Evolutionary conservation across 2,797 vertebrate genomes (phyloP).

Genomic region (Nannoperca obscura): DNA sequence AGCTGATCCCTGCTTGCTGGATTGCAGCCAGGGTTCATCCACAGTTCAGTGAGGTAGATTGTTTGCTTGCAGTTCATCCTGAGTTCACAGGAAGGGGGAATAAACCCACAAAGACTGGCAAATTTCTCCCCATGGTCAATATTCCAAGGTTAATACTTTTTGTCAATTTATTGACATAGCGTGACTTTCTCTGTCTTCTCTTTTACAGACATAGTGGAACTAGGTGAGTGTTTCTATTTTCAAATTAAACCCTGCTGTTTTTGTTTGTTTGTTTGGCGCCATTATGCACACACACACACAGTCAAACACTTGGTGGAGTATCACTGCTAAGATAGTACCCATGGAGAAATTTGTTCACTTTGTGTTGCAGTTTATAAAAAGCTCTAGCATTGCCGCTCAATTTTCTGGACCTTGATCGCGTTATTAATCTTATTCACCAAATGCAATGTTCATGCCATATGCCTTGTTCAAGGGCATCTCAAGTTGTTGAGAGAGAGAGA

Average conservation of each 20-base stretch:
- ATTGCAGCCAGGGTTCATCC: constrained; percentile 69
- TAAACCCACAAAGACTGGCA: constrained; percentile 66
- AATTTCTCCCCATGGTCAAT: constrained; percentile 77
- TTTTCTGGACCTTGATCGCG: constrained; percentile 10
- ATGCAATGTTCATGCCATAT: not conserved
- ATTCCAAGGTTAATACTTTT: constrained; percentile 73
- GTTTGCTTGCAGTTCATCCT: constrained; percentile 61
- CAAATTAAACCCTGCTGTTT: constrained; percentile 40
- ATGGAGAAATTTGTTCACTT: constrained; percentile 67
- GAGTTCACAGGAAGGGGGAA: constrained; percentile 60
- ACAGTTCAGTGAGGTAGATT: constrained; percentile 75
- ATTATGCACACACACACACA: constrained; percentile 3
- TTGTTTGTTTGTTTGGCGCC: constrained; percentile 38
- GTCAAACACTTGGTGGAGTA: not conserved
- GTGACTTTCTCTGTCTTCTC: constrained; percentile 72
- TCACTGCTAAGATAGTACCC: constrained; percentile 6
- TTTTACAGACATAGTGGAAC: constrained; percentile 73
- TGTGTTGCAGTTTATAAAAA: constrained; percentile 46
- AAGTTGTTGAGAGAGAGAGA: not conserved
- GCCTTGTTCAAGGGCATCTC: constrained; percentile 19
- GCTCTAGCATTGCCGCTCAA: constrained; percentile 5
- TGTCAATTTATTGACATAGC: constrained; percentile 67
- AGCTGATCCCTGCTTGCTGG: constrained; percentile 60
- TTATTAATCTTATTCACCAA: not conserved
- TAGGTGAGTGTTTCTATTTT: constrained; percentile 76